Evolutionary conservation across 2,888 invertebrate genomes (phyloP), one percentile per base, ranked within the genome.

Genomic region (Anthoptus insignis): DNA sequence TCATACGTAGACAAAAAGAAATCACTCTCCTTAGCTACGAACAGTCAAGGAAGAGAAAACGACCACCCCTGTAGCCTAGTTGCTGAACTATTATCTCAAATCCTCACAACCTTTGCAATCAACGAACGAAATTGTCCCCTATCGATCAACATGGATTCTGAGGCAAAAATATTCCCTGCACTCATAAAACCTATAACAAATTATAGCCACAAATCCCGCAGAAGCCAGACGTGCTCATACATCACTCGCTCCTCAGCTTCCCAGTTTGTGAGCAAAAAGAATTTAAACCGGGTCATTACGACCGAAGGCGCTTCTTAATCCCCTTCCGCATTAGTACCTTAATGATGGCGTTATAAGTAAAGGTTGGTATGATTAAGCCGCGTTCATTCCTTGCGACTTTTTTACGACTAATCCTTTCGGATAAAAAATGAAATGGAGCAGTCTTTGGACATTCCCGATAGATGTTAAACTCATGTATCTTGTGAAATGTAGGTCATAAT

Each of bases 311-410:
- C 21, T 56, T 27, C 63, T 42, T 63, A 63, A 63, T 63, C 47
- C 63, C 63, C 49, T 56, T 63, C 63, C 63, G 63, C 63, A 63
- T 63, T 63, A 63, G 63, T 57, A 27, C 63, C 39, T 50, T 63
- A 63, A 57, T 63, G 63, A 63, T 57, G 61, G 47, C 22, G 29
- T 21, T 49, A 56, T 57, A 63, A 47, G 63, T 50, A 57, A 39
- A 60, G 49, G 50, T 60, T 47, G 47, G 47, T 22, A 24, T 47
- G 47, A n/a, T 24, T 47, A 24, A 47, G 24, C n/a, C 22, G 29
- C 34, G 29, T 53, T 56, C 50, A 57, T 37, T 27, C 19, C 37
- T 14, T 8, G 27, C 53, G 56, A 47, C 42, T 22, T 27, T 24
- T 32, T 27, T 14, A n/a, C 37, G n/a, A 39, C 27, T 11, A 42